Percentiles rank a stretch among this genome's conserved stretches.
Conservation (phyloP, 2,113 vertebrate species). For the Parotia lawesii region DNA sequence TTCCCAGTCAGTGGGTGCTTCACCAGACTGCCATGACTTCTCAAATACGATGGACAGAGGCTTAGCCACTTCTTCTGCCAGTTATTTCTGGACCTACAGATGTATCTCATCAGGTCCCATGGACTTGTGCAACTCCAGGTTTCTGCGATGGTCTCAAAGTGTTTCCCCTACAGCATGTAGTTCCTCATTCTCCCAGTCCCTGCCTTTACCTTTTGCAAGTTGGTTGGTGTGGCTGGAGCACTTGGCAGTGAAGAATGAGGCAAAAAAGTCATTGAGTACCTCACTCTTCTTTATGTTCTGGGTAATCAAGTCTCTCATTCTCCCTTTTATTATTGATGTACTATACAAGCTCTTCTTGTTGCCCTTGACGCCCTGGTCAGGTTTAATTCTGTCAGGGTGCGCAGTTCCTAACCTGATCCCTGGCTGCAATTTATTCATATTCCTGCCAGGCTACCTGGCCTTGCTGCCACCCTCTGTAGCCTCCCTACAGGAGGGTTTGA, state of each 20-base stretch:
- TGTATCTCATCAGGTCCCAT: not conserved
- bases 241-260: not conserved
- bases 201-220: not conserved
- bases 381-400: not conserved
- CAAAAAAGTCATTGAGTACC: not conserved
- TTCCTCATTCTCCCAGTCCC: not conserved
- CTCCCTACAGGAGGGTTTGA: not conserved
- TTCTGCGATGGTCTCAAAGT: not conserved
- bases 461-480: not conserved
- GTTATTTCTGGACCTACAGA: not conserved
- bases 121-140: not conserved
- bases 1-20: not conserved
- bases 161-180: not conserved
- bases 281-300: not conserved
- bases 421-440: not conserved
- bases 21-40: not conserved
- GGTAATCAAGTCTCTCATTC: not conserved
- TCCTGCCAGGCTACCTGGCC: not conserved
- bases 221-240: not conserved
- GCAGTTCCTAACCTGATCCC: not conserved
- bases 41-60: not conserved
- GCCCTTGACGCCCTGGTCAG: not conserved
- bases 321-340: not conserved
- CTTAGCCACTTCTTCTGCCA: not conserved
- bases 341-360: not conserved